Evolutionary conservation across 2,113 vertebrate genomes (phyloP), one percentile per base, ranked within the genome.

Genomic region (Pseudopodoces humilis): DNA sequence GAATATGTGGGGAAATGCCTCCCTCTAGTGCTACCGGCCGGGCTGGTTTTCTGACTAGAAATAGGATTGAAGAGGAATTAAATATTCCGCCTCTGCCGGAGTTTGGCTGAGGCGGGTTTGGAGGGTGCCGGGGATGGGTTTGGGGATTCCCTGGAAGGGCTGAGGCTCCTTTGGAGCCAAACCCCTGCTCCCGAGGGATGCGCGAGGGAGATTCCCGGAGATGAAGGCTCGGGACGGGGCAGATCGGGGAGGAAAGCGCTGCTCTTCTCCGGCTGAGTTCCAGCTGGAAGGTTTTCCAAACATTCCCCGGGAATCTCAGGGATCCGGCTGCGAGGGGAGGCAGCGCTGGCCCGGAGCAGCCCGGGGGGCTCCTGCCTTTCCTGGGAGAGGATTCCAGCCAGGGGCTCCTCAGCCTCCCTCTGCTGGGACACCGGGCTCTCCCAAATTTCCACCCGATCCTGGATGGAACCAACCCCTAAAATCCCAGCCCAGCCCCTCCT

Each of bases 341-440:
- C 22, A 1, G 19, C 41, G 4, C 33, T 76, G 35, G n/a, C 8
- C 46, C 31, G 2, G 62, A 12, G 64, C 20, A 21, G 3, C 5
- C 25, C n/a, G 35, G 56, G 22, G 68, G 37, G 39, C 7, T 79
- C 37, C 18, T 6, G 56, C 13, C 13, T 19, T 5, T 52, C 23
- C n/a, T 22, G 63, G 27, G 2, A 13, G 12, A 2, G 21, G n/a
- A 31, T 13, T 39, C 37, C 18, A 0, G 4, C n/a, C 6, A 15
- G n/a, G 37, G 41, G 1, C 28, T 50, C 13, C 7, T 15, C 17
- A 6, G 19, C 12, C n/a, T 4, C 10, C 46, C 31, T 2, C 0
- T 39, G n/a, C 0, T 0, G 37, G 46, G 2, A 19, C 11, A 0
- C 13, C 0, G 28, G 13, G 3, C 11, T 30, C 3, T 27, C 74